These are phyloP conservation scores for Ailuropoda melanoleuca DNA, from an alignment of 2,113 vertebrate genomes.

Conservation along the genomic window DNA sequence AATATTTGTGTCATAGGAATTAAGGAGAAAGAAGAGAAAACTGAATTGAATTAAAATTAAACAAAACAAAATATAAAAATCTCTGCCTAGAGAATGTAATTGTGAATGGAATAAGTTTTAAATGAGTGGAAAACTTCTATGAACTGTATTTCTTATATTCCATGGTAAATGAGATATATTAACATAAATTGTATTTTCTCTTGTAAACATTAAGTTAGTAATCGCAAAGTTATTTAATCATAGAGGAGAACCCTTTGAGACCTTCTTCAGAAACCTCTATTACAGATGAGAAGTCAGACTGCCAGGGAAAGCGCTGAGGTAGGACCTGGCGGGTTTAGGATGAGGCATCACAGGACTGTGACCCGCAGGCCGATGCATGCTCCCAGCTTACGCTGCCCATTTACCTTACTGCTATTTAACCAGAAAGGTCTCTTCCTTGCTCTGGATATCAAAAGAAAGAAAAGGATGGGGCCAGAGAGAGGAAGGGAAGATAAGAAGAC, in stretches of 20 bases:
- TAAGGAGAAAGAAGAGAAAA: not conserved
- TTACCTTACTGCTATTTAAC: not conserved
- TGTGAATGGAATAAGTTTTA: not conserved
- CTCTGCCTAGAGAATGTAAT: not conserved
- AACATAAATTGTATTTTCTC: not conserved
- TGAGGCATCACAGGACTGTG: not conserved
- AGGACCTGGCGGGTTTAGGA: not conserved
- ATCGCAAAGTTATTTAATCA: not conserved
- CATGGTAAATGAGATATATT: not conserved
- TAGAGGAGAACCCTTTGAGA: not conserved
- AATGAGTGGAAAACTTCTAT: not conserved
- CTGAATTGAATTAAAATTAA: not conserved
- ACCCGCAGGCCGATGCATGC: rapidly evolving
- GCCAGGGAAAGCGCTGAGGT: not conserved
- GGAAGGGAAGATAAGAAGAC: not conserved
- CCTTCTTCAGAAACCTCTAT: not conserved
- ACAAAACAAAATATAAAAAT: not conserved
- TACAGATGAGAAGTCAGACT: not conserved
- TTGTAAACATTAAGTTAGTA: not conserved
- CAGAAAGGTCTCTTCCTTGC: not conserved
- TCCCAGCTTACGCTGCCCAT: not conserved
- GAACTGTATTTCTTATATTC: not conserved
- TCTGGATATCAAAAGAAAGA: not conserved
- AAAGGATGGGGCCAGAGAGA: not conserved
- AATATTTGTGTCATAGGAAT: not conserved